Evolutionary conservation across 2,113 vertebrate genomes (phyloP).

Genomic region (Blennius ocellaris): DNA sequence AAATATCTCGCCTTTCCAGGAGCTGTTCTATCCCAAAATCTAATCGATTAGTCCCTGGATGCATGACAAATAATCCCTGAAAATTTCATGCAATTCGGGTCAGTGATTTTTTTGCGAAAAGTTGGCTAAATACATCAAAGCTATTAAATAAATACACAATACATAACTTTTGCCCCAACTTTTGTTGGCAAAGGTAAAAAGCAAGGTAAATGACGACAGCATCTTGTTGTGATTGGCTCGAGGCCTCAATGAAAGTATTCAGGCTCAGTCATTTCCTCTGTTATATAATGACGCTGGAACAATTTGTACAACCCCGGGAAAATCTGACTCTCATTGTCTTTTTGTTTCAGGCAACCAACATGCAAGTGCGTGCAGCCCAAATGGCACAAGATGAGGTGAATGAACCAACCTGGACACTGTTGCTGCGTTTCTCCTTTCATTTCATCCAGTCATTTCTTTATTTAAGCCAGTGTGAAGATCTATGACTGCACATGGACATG

Average conservation of each 20-base stretch:
- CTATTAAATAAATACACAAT: too few species aligned
- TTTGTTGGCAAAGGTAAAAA: neutral
- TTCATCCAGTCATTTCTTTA: constrained; percentile 31
- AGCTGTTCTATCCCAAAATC: too few species aligned
- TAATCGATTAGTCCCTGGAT: too few species aligned
- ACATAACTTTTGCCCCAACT: too few species aligned
- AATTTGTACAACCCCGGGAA: constrained; percentile 12
- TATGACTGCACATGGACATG: neutral
- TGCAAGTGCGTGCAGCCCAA: constrained; percentile 77
- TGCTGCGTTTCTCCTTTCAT: too few species aligned
- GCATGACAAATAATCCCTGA: too few species aligned
- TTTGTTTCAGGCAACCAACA: constrained; percentile 75
- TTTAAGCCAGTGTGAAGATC: too few species aligned
- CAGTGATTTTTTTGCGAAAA: too few species aligned
- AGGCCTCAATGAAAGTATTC: neutral
- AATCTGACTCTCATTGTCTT: constrained; percentile 29
- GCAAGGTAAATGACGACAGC: neutral
- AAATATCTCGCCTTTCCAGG: too few species aligned
- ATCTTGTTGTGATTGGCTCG: neutral
- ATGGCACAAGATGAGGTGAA: constrained; percentile 94
- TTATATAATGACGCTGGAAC: constrained; percentile 16
- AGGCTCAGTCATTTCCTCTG: constrained; percentile 1
- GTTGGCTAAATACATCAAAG: too few species aligned
- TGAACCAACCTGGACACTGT: constrained; percentile 24
- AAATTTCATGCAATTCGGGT: too few species aligned